Base-by-base conservation (phyloP, 2,797 vertebrate genomes). In the Xiphophorus birchmanni region DNA sequence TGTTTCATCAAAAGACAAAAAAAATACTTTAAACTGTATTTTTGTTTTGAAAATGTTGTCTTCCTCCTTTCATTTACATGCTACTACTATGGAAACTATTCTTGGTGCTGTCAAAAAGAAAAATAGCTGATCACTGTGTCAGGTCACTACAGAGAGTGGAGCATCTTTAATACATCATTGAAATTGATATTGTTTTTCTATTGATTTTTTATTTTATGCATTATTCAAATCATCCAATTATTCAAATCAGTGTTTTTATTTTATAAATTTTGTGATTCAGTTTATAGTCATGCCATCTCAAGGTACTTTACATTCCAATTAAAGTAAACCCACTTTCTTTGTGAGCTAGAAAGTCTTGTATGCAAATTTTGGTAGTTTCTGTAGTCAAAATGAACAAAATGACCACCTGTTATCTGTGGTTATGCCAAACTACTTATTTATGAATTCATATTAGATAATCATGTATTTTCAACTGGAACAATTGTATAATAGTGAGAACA, bases 1-100 rank as follows among this genome's bases (percentile, higher is more conserved):
- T 50, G 48, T 50, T 50, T 50, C 48, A 21, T 21, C 7, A 52
- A 18, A 26, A 69, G 6, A 21, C 7, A 21, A 65, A 69, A 29
- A 40, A 71, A 44, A 0, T 5, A 71, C 40, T 69, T 40, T 8
- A 71, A 26, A 42, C 1, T 17, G 26, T 37, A 23, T 21, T 67
- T 44, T 71, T 11, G 9, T 37, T 67, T 40, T 21, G 11, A 17
- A 23, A n/a, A 65, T 45, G 35, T 73, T 60, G 5, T 40, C 65
- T 40, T 67, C 21, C 37, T 11, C 1, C 65, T 40, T 40, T 67
- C 4, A 67, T 40, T 40, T 18, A 67, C 18, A 23, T 10, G 37
- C 65, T 42, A 23, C 44, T 78, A n/a, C 54, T 69, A 73, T 77
- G n/a, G 44, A 45, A 11, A 76, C 63, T 48, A 78, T 32, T 32